Base-by-base conservation (phyloP, 2,797 vertebrate genomes). In the Fundulus diaphanus region DNA sequence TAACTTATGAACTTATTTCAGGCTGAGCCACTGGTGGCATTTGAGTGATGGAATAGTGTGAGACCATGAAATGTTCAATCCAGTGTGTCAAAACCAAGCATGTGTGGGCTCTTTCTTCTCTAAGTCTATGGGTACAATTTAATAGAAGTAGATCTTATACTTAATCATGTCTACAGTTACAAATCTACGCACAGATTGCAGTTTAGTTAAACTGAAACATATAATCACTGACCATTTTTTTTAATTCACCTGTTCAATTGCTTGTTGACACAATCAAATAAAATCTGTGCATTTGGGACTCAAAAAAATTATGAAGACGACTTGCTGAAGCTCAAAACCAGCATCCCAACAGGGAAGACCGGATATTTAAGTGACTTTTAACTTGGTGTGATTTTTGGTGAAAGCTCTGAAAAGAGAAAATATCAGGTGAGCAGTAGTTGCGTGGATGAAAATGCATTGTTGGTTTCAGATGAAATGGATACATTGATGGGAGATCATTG, bases 1-100 rank as follows among this genome's bases (percentile, higher is more conserved):
- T 92, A 89, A 81, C 78, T 89, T 73, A 82, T 92, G 88, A 92
- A 92, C 87, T 90, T 76, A 87, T 90, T 92, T 90, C 82, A 86
- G 84, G 72, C 81, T 89, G 77, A 89, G 80, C 86, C 77, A 74
- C 80, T 71, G 61, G 82, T 87, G 88, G 80, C 86, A 86, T 90
- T 89, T 87, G 71, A 67, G 77, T 85, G 78, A 88, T 78, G 79
- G 79, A 86, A 87, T 72, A 88, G 90, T 81, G 76, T 82, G 76
- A 81, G 82, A 82, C 83, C 75, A 48, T 76, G 40, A 80, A 82
- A 88, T 72, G 76, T 82, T 83, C 76, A 71, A 63, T 77, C 56
- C 70, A 74, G 35, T 68, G 56, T 61, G 78, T 85, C 72, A 65
- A 88, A 76, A 82, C 57, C 40, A 63, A 37, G 68, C 68, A 59